These are phyloP conservation scores for Torymus tubicola DNA, from an alignment of 2,888 invertebrate genomes.

Conservation along the genomic window DNA sequence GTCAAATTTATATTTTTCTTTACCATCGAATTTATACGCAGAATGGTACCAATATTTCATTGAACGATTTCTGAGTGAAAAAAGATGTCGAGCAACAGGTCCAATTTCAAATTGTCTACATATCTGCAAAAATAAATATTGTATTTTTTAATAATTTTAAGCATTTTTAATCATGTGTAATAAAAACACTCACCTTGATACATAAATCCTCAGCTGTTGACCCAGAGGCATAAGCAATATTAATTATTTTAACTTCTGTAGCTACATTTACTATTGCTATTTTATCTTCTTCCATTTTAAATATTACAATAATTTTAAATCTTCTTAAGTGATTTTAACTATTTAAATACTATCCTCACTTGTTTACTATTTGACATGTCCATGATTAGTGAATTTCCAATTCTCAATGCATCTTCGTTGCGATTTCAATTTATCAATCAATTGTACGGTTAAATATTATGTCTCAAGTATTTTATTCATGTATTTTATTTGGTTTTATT, in stretches of 20 bases:
- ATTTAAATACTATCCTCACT: no score
- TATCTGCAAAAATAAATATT: slow-evolving; percentile 72
- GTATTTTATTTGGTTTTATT: no score
- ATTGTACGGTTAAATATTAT: no score
- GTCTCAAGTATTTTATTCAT: no score
- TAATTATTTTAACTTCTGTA: slow-evolving; percentile 68
- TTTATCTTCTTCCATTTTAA: slow-evolving; percentile 69
- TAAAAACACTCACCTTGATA: slow-evolving; percentile 66
- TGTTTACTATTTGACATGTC: no score
- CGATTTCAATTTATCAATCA: no score
- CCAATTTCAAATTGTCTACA: slow-evolving; percentile 86
- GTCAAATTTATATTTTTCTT: slow-evolving; percentile 81
- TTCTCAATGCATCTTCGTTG: no score
- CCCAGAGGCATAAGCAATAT: slow-evolving; percentile 64
- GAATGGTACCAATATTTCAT: slow-evolving; percentile 84
- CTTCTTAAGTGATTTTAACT: no score
- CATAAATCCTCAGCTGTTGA: slow-evolving; percentile 72
- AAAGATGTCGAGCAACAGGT: slow-evolving; percentile 87
- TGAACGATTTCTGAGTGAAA: slow-evolving; percentile 84
- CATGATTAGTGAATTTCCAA: no score
- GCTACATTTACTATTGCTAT: slow-evolving; percentile 66
- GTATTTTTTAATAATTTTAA: neutral
- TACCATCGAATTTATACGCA: slow-evolving; percentile 78
- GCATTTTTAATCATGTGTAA: slow-evolving; percentile 5
- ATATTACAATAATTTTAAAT: neutral